These are phyloP conservation scores for Mesorhabditis spiculigera DNA, from an alignment of 2,888 invertebrate genomes.

Conservation along the genomic window DNA sequence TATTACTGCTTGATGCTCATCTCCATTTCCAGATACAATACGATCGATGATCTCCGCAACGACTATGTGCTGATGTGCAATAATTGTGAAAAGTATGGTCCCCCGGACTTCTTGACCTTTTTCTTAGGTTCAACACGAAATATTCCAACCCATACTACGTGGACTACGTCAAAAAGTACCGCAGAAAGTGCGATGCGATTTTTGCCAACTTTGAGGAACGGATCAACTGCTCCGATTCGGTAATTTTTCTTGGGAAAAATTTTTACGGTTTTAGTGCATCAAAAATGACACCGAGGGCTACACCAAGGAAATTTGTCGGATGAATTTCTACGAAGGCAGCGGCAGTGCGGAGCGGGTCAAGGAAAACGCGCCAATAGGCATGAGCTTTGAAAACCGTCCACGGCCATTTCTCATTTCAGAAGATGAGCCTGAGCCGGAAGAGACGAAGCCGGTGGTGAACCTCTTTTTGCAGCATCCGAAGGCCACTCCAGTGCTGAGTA, in stretches of 20 bases:
- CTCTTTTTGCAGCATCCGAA: too few species aligned
- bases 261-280: too few species aligned
- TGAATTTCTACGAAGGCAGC: not conserved
- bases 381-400: not conserved
- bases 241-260: not conserved
- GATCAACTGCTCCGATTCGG: not conserved
- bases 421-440: too few species aligned
- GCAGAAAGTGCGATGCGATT: constrained; percentile 9
- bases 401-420: not conserved
- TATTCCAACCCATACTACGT: constrained; percentile 61
- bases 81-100: constrained; percentile 79
- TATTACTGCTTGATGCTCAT: not conserved
- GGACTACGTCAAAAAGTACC: constrained; percentile 31
- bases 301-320: not conserved
- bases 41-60: constrained; percentile 74
- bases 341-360: not conserved
- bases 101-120: not conserved
- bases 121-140: constrained; percentile 68
- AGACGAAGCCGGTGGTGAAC: too few species aligned
- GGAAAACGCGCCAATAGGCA: not conserved
- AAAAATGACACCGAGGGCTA: too few species aligned
- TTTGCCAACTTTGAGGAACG: not conserved
- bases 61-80: constrained; percentile 94
- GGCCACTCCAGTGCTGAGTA: too few species aligned
- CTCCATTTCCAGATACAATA: not conserved